phyloP scores from a whole-genome alignment of 1,140 invertebrate genomes.

The Euura saliciscinereae region DNA sequence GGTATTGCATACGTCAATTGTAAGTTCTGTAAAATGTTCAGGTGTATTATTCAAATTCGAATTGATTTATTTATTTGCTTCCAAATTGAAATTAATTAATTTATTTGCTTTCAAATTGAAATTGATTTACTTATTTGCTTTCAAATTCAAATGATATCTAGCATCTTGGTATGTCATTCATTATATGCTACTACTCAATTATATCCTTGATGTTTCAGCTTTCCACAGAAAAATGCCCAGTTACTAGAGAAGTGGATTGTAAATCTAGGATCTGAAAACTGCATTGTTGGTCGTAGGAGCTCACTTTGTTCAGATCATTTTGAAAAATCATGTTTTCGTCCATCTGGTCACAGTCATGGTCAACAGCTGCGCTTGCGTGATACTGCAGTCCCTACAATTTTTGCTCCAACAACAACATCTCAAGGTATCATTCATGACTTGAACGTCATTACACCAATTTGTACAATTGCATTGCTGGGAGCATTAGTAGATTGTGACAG shows the following conservation, averaged over 20 bases:
- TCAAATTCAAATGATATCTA: conserved; percentile 3
- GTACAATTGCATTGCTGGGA: not conserved
- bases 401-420: not conserved
- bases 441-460: not conserved
- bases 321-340: too few relatives aligned
- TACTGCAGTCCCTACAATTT: not conserved
- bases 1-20: not conserved
- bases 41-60: too few relatives aligned
- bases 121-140: too few relatives aligned
- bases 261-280: conserved; percentile 4
- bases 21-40: conserved; percentile 4
- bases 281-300: not conserved
- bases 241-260: not conserved
- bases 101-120: too few relatives aligned
- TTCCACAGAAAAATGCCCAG: not conserved
- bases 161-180: not conserved
- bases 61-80: too few relatives aligned
- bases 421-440: not conserved
- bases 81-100: too few relatives aligned
- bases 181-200: not conserved
- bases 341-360: not conserved
- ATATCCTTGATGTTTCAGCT: conserved; percentile 5
- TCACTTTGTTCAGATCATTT: not conserved
- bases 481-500: not conserved
- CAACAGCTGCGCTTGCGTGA: not conserved